Evolutionary conservation across 2,888 invertebrate genomes (phyloP), one percentile per base, ranked within the genome.

Genomic region (Chrysolina oricalcia): DNA sequence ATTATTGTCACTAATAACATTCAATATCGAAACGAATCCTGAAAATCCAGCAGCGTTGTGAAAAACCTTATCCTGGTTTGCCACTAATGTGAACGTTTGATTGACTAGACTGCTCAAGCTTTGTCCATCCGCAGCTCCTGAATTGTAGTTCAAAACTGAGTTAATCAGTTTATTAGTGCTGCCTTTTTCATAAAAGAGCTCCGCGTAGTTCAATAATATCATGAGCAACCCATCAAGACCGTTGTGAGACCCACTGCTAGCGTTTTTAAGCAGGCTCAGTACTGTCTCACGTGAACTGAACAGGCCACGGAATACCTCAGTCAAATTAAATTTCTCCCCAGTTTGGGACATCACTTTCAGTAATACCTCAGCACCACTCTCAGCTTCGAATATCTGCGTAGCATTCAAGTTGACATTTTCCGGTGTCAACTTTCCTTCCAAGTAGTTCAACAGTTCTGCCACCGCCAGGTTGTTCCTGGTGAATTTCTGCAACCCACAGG

Each of bases 171-270:
- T 70, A 8, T n/a, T 35, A 15, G 64, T 8, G 10, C 74, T 62
- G 9, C 71, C 76, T n/a, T 66, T 41, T 2, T 71, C 69, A 8
- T 17, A 66, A 0, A 63, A 19, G 15, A 59, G 46, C 19, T 69
- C 70, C 3, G 65, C 17, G 13, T 74, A 35, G 50, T 73, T 68
- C 1, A 69, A 66, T 13, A 73, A 48, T 2, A 74, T 35, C 5
- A 72, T 76, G 9, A 75, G 43, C 17, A 76, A 43, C 0, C 78
- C 78, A 67, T 78, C 78, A 6, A 78, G n/a, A 13, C 75, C 75
- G 11, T 78, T 50, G 15, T 78, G 41, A 2, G 78, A 78, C 4
- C 76, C 76, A 3, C 59, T 43, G 43, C 78, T 76, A 6, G 69
- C 63, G n/a, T 69, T 40, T 10, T 10, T 19, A 3, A 76, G 41